Evolutionary conservation across 2,888 invertebrate genomes (phyloP), one percentile per base, ranked within the genome.

Genomic region (Pachycephus smyrnensis): DNA sequence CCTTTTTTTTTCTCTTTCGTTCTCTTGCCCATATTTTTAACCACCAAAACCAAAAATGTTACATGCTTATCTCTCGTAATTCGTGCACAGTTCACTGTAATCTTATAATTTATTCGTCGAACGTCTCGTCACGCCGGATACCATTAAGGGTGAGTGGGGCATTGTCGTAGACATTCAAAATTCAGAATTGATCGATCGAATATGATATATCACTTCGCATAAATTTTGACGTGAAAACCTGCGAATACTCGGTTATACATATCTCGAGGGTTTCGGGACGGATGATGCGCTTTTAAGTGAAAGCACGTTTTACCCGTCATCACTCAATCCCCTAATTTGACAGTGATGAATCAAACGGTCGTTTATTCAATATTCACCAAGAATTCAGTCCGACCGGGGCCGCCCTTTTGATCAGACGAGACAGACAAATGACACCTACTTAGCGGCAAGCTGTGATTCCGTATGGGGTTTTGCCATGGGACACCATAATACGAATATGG

Each of bases 311-410:
- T 32, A 12, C 71, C 31, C 71, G 12, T 32, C 36, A 30, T 69
- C 12, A 4, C 68, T 68, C 36, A 69, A 74, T 69, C 35, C 33
- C 75, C 77, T 69, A 77, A 77, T 77, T 77, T 77, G 77, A 74
- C 77, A 77, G 68, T 77, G 77, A 77, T 73, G 74, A 68, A 77
- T 77, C 74, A 77, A 77, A n/a, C 37, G 55, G 68, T 68, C 68
- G 73, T 30, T 23, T 12, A 15, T 40, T 23, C 32, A 40, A 32
- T 37, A 55, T 73, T 77, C 33, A 55, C 33, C 1, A 37, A 73
- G 12, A 73, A 73, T 77, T 75, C 74, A 68, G 74, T 73, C 73
- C 23, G 71, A 69, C 71, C 30, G 32, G 11, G 11, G 30, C 35
- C 15, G 31, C 11, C 40, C 73, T 40, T 77, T 55, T 77, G 73